Evolutionary conservation across 2,113 vertebrate genomes (phyloP), one percentile per base, ranked within the genome.

Genomic region (Piprites chloris): DNA sequence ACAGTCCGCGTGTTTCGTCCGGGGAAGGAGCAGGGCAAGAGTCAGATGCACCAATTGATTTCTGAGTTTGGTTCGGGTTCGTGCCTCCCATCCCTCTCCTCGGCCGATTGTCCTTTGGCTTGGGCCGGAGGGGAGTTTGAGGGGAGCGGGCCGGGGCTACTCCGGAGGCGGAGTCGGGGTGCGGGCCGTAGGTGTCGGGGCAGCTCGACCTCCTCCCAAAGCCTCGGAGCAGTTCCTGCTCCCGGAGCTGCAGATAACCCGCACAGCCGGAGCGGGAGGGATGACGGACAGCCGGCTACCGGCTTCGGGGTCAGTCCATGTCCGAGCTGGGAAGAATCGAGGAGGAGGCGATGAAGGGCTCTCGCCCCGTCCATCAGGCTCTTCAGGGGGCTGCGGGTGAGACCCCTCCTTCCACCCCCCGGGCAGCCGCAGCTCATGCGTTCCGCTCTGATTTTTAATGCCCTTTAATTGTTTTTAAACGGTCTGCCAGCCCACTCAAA

Each of bases 381-480:
- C 53, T 50, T 67, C 41, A 56, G 23, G 72, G 86, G 65, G 20
- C 71, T 58, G 59, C 3, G 62, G 46, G 14, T 32, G 50, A 42
- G 58, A 79, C 19, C 23, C 14, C 27, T 53, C 41, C 30, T 50
- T 53, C 71, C 26, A 55, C 33, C 61, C 93, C 69, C 46, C 30
- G 98, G 97, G 97, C 97, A 97, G 94, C 97, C 95, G 97, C 93
- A 93, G 98, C 97, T 97, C 98, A 98, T 97, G 97, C 98, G 98
- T 99, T 98, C 98, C 98, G 98, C 98, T 98, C 97, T 98, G 97
- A 98, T 98, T 98, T 98, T 98, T 99, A 99, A 98, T 97, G 98
- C 96, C 95, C 97, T 98, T 98, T 98, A 99, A 99, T 98, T 98
- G 98, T 98, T 98, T 99, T 98, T 99, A 99, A 99, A 99, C 98